phyloP scores from a whole-genome alignment of 2,797 vertebrate genomes.

The Scyliorhinus canicula region DNA sequence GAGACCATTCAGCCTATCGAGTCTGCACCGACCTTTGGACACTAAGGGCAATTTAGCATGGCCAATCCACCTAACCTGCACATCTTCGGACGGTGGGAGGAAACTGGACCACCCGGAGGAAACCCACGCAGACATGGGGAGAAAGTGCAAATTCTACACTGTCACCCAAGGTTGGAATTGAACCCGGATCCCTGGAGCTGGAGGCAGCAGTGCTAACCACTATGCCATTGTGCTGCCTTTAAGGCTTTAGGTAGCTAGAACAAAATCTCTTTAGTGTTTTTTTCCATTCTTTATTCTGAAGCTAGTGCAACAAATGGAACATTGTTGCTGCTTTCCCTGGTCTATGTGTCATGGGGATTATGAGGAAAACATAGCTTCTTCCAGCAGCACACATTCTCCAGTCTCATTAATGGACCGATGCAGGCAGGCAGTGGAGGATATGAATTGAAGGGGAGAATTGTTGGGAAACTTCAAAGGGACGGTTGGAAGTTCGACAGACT shows the following conservation, averaged over 20 bases:
- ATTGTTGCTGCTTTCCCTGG: neutral
- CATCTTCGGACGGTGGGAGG: too few species aligned
- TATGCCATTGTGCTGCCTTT: too few species aligned
- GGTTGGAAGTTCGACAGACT: neutral
- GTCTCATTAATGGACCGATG: neutral
- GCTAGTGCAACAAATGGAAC: neutral
- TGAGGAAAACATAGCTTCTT: neutral
- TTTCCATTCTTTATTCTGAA: neutral
- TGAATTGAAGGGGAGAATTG: neutral
- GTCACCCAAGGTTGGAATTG: too few species aligned
- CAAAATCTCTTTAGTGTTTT: neutral
- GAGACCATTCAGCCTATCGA: too few species aligned
- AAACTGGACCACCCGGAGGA: too few species aligned
- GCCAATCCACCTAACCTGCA: too few species aligned
- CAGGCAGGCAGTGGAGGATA: neutral
- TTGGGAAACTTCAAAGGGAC: neutral
- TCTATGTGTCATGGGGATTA: neutral
- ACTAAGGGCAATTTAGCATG: too few species aligned
- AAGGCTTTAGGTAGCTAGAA: neutral
- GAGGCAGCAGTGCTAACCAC: too few species aligned
- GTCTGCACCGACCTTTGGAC: too few species aligned
- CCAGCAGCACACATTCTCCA: neutral
- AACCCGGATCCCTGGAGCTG: too few species aligned
- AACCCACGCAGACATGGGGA: too few species aligned
- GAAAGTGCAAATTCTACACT: too few species aligned